Conservation (phyloP, 1,140 invertebrate genomes). For the Oncopeltus fasciatus region DNA sequence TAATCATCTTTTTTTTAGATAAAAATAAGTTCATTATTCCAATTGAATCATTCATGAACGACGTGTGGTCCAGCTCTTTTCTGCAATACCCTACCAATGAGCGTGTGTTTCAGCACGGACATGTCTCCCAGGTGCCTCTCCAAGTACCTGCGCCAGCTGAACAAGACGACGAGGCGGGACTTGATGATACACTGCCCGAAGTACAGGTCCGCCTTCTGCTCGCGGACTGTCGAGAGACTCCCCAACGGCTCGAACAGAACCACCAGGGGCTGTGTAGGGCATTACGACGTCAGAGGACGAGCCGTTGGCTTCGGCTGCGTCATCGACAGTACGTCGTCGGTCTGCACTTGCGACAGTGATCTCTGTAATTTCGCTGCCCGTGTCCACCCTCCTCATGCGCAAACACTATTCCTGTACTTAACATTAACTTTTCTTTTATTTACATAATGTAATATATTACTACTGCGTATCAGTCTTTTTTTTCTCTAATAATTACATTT, state of each 20-base stretch:
- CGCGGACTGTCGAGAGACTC: background rate
- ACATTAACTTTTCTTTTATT: background rate
- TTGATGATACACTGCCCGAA: background rate
- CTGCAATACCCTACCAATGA: no score
- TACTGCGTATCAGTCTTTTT: no score
- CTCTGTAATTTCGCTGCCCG: background rate
- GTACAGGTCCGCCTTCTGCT: background rate
- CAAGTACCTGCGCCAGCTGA: background rate
- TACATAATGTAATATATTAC: no score
- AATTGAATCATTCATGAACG: no score
- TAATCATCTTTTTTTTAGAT: no score
- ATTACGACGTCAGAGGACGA: background rate
- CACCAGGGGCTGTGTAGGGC: background rate
- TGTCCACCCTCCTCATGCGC: background rate
- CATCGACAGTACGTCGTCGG: background rate
- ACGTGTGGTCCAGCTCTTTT: no score
- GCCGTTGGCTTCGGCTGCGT: background rate
- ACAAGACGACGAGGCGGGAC: background rate
- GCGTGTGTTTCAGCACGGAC: no score
- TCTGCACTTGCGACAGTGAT: background rate
- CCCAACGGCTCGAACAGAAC: no score
- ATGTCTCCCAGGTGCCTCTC: background rate
- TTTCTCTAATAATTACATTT: no score
- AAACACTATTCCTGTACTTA: background rate
- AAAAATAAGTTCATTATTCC: no score